Evolutionary conservation across 2,113 vertebrate species (phyloP).

Genomic region (Sula dactylatra): DNA sequence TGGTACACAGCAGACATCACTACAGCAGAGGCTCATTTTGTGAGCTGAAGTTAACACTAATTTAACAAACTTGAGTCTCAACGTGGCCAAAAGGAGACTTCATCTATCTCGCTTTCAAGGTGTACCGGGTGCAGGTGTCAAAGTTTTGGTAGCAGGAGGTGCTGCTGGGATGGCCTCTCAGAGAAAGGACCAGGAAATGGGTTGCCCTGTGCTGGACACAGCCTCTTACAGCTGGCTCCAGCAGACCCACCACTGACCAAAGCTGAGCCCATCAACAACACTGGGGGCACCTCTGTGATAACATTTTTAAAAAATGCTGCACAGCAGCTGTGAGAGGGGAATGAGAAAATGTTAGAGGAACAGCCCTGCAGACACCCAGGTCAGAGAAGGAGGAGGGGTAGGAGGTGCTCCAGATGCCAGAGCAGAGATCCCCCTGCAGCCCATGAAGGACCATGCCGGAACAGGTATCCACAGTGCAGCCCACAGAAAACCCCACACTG

Average conservation of each 20-base stretch:
- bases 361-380: background rate
- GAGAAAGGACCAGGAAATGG: background rate
- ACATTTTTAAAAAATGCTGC: background rate
- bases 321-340: background rate
- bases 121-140: background rate
- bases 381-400: background rate
- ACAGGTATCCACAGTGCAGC: background rate
- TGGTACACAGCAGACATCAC: background rate
- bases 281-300: background rate
- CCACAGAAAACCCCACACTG: rapidly evolving
- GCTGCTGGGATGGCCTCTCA: background rate
- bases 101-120: background rate
- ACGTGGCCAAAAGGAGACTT: background rate
- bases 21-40: background rate
- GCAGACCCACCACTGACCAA: rapidly evolving
- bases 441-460: too few species aligned
- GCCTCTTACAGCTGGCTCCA: background rate
- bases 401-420: background rate
- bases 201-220: background rate
- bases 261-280: background rate
- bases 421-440: background rate
- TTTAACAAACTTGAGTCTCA: background rate
- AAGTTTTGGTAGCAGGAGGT: background rate
- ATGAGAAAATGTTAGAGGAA: background rate
- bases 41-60: background rate